Base-by-base conservation (phyloP, 2,113 vertebrate species). In the Charina bottae region DNA sequence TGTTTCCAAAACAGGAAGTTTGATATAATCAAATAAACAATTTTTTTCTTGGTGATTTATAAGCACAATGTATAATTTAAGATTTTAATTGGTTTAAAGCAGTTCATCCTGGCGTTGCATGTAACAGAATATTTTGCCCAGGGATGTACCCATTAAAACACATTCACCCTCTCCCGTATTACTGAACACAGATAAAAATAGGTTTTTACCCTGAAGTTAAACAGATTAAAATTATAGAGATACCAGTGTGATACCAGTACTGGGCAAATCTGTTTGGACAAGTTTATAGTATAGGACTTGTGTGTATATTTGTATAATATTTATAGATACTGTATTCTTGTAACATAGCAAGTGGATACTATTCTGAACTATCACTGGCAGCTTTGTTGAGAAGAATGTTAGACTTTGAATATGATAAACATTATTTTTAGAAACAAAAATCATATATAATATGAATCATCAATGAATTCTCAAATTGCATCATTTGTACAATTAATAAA, bases 171-270 rank as follows among this genome's bases (percentile, higher is more conserved):
- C 85, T 93, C 91, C 55, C 59, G 9, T 37, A 89, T 9, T 85
- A 90, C 13, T 53, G 49, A 83, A 92, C 92, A 23, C 21, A 93
- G 88, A 53, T 88, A 8, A 92, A 92, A 93, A 93, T 33, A 23
- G 9, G 56, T 21, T 28, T 2, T 0, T 1, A 90, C 13, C 11
- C 84, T 85, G 24, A 88, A 53, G 28, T 55, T 3, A 10, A 54
- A 89, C 15, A n/a, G 2, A 2, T 46, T 60, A 46, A 4, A 0
- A 2, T 90, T 88, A 3, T 37, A 49, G 33, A 88, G 62, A 24
- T 19, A 42, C 21, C 12, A 46, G 1, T 53, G 49, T 68, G 91
- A 19, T 28, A 93, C 89, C 1, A 26, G 53, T 55, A 15, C 85
- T 55, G 28, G 6, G 7, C 8, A 37, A 37, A 15, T 28, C 3